Evolutionary conservation across 2,888 invertebrate species (phyloP).

Genomic region (Andricus curvator): DNA sequence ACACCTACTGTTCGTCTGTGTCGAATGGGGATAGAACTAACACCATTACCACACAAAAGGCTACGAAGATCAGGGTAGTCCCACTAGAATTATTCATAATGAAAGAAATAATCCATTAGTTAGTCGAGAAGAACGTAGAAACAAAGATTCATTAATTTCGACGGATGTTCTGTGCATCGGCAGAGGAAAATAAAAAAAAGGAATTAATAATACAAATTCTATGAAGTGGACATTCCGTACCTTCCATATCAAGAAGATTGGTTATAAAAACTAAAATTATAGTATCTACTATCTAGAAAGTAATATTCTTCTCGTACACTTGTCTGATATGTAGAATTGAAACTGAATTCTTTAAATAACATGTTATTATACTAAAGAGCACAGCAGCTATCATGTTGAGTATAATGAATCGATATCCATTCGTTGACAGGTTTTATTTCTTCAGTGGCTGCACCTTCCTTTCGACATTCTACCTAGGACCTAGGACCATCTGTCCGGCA

Average conservation of each 20-base stretch:
- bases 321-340: background rate
- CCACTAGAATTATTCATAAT: conserved; percentile 30
- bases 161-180: conserved; percentile 10
- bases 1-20: conserved; percentile 27
- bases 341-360: conserved; percentile 4
- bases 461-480: conserved; percentile 14
- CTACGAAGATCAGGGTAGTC: background rate
- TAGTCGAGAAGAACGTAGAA: conserved; percentile 38
- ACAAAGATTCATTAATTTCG: conserved; percentile 50
- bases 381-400: background rate
- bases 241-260: background rate
- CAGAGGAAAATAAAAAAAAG: background rate
- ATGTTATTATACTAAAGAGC: background rate
- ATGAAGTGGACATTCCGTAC: background rate
- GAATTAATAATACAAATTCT: background rate
- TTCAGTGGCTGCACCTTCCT: conserved; percentile 16
- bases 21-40: conserved; percentile 10
- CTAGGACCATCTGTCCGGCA: conserved; percentile 34
- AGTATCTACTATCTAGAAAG: background rate
- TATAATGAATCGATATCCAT: conserved; percentile 23
- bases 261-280: background rate
- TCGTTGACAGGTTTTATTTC: conserved; percentile 26
- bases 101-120: conserved; percentile 44
- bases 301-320: background rate
- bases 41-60: conserved; percentile 1